Evolutionary conservation across 2,797 vertebrate genomes (phyloP).

Genomic region (Pempheris klunzingeri): DNA sequence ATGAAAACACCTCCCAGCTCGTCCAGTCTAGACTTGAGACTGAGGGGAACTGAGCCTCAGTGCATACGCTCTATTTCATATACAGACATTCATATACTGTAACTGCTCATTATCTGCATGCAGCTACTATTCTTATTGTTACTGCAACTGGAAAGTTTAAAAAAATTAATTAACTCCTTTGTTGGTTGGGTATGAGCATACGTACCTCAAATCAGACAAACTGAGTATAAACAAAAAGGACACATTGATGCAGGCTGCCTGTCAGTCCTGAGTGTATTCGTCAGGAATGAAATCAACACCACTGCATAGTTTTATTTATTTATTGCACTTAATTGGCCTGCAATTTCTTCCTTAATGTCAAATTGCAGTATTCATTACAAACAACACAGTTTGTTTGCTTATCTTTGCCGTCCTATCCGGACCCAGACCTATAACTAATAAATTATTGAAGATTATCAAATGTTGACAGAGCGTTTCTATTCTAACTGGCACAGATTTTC

Average conservation of each 20-base stretch:
- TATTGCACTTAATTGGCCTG: not conserved
- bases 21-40: constrained; percentile 9
- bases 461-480: too few species aligned
- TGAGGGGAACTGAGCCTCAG: not conserved
- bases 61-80: not conserved
- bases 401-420: too few species aligned
- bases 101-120: constrained; percentile 16
- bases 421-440: too few species aligned
- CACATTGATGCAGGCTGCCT: not conserved
- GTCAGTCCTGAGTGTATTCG: too few species aligned
- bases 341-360: constrained; percentile 3
- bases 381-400: too few species aligned
- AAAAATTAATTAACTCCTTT: too few species aligned
- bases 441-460: too few species aligned
- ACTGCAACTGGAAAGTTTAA: too few species aligned
- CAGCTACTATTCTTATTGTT: not conserved
- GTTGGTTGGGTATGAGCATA: not conserved
- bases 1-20: constrained; percentile 15
- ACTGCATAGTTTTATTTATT: not conserved
- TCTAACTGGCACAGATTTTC: too few species aligned
- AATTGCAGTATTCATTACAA: not conserved
- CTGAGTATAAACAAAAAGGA: not conserved
- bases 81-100: constrained; percentile 6
- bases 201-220: not conserved
- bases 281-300: not conserved